A percentile compares a stretch with the other conserved stretches of the same genome.
These are phyloP conservation scores for Syngnathoides biaculeatus DNA, from an alignment of 2,113 vertebrate genomes.

Conservation along the genomic window DNA sequence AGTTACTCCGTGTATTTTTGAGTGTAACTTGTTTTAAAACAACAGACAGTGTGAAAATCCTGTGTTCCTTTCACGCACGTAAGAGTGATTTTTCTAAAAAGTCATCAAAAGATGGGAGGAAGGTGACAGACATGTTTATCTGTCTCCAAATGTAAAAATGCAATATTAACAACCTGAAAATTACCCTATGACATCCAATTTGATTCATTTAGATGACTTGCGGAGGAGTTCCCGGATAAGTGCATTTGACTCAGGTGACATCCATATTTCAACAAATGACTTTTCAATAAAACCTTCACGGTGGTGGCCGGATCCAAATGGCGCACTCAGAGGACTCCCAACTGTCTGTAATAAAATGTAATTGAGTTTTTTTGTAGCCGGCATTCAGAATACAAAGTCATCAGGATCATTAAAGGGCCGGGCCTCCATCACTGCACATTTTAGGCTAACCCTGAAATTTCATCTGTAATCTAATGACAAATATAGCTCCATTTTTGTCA, in stretches of 20 bases:
- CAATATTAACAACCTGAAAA: not conserved
- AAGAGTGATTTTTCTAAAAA: not conserved
- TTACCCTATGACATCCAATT: not conserved
- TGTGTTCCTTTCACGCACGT: not conserved
- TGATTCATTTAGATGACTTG: conserved; percentile 3
- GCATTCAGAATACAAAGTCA: conserved; percentile 1
- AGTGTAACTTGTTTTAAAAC: not conserved
- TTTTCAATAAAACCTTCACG: conserved; percentile 3
- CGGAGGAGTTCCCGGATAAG: not conserved
- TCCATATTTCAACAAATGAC: conserved; percentile 7
- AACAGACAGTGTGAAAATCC: not conserved
- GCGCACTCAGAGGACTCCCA: not conserved
- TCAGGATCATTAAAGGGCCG: conserved; percentile 10
- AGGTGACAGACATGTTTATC: conserved; percentile 3
- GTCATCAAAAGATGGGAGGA: not conserved
- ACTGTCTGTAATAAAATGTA: not conserved
- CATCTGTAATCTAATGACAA: too few species aligned
- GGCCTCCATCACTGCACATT: not conserved
- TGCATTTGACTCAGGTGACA: not conserved
- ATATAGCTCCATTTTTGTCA: too few species aligned
- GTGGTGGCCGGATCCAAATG: not conserved
- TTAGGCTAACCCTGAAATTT: too few species aligned
- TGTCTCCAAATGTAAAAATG: not conserved
- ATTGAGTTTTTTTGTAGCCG: conserved; percentile 1
- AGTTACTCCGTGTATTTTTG: not conserved